Evolutionary conservation across 2,113 vertebrate species (phyloP).

Genomic region (Paedocypris sp.): DNA sequence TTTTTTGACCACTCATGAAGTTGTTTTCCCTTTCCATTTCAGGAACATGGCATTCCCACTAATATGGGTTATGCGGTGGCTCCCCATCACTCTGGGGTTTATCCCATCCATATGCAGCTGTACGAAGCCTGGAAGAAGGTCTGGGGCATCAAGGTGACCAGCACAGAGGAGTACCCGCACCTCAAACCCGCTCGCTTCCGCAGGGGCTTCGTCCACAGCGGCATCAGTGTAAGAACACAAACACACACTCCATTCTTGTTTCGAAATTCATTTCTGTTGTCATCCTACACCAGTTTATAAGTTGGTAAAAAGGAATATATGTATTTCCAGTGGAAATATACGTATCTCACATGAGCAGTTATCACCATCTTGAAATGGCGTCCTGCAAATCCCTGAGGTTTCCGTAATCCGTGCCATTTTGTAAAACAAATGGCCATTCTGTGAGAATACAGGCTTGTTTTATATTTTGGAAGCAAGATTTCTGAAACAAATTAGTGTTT

Average conservation of each 20-base stretch:
- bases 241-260: not conserved
- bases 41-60: slow-evolving; percentile 82
- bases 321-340: too few relatives aligned
- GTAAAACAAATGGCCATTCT: too few relatives aligned
- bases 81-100: slow-evolving; percentile 78
- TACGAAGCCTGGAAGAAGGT: slow-evolving; percentile 82
- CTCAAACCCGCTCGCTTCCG: slow-evolving; percentile 78
- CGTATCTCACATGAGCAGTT: too few relatives aligned
- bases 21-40: not conserved
- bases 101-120: slow-evolving; percentile 73
- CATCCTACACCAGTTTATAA: too few relatives aligned
- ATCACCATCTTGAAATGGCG: too few relatives aligned
- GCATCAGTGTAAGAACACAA: slow-evolving; percentile 66
- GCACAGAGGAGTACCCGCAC: slow-evolving; percentile 80
- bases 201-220: slow-evolving; percentile 71
- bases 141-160: slow-evolving; percentile 76
- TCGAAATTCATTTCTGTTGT: too few relatives aligned
- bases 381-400: too few relatives aligned
- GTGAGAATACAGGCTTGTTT: too few relatives aligned
- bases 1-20: not conserved
- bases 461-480: too few relatives aligned
- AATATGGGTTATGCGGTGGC: slow-evolving; percentile 82
- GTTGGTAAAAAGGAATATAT: too few relatives aligned
- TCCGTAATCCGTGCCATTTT: too few relatives aligned
- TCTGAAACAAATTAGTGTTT: too few relatives aligned